A percentile compares a stretch with the other conserved stretches of the same genome.
phyloP scores from a whole-genome alignment of 2,797 vertebrate genomes.

The Microctenopoma lineatum region DNA sequence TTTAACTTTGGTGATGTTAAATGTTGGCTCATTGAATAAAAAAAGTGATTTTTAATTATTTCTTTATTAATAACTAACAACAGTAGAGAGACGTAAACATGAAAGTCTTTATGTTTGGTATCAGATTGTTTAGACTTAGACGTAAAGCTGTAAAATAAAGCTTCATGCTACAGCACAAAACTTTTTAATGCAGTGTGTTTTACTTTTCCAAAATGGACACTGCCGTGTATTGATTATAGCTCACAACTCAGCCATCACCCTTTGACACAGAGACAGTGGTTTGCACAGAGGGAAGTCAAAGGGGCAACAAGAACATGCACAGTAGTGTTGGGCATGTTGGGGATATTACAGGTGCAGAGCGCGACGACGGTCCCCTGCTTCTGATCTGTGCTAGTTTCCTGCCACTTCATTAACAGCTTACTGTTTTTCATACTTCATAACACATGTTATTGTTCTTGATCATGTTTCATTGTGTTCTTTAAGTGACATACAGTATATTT shows the following conservation, averaged over 20 bases:
- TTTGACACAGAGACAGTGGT: background rate
- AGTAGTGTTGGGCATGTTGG: background rate
- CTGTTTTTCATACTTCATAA: background rate
- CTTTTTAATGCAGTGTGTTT: conserved; percentile 7
- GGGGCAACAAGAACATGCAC: background rate
- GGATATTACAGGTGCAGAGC: background rate
- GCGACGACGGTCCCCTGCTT: background rate
- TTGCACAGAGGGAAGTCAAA: background rate
- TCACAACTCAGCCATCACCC: conserved; percentile 10
- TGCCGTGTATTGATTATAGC: conserved; percentile 17
- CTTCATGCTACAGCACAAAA: background rate
- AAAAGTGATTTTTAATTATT: background rate
- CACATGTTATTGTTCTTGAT: background rate
- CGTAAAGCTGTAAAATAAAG: conserved; percentile 11
- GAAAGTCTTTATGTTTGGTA: conserved; percentile 11
- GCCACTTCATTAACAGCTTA: background rate
- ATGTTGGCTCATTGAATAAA: background rate
- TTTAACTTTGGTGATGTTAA: background rate
- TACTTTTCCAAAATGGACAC: background rate
- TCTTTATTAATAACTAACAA: background rate
- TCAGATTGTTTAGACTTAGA: conserved; percentile 21
- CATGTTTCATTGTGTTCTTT: no score
- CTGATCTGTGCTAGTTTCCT: background rate
- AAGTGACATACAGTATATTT: no score
- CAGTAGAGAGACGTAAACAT: conserved; percentile 7